Conservation (phyloP, 1,140 invertebrate genomes). For the Araneus ventricosus region DNA sequence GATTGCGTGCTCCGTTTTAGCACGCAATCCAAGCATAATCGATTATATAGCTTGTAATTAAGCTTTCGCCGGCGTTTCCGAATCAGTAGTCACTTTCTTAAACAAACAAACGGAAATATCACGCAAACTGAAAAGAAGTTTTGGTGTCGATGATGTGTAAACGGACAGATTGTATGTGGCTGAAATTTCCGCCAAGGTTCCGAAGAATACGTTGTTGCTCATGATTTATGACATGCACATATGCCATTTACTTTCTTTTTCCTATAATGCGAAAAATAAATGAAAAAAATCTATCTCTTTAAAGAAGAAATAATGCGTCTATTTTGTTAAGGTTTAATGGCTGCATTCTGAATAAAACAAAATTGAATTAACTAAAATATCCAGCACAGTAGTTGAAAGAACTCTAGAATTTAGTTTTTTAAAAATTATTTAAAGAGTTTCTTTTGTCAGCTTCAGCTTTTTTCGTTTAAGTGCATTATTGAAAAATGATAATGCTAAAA, state of each 20-base stretch:
- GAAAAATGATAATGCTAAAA: no score
- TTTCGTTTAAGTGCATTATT: no score
- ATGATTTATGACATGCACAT: background rate
- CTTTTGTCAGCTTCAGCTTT: no score
- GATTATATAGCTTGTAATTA: constrained; percentile 48
- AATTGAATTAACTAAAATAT: no score
- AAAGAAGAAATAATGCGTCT: no score
- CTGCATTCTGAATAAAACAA: no score
- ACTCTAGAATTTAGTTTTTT: no score
- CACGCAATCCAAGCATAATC: constrained; percentile 34
- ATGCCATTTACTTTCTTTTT: background rate
- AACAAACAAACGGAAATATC: background rate
- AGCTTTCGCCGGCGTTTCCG: background rate
- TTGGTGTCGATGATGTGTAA: background rate
- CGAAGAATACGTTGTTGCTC: background rate
- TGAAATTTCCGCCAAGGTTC: background rate
- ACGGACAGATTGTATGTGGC: background rate
- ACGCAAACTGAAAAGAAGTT: background rate
- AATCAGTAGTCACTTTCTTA: background rate
- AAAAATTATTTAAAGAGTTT: no score
- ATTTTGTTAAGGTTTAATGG: no score
- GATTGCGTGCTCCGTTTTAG: constrained; percentile 31
- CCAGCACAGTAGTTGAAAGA: no score
- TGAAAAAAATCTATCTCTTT: no score
- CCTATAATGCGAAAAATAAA: no score